phyloP scores from a whole-genome alignment of 2,797 vertebrate genomes.

The Lagorchestes hirsutus region DNA sequence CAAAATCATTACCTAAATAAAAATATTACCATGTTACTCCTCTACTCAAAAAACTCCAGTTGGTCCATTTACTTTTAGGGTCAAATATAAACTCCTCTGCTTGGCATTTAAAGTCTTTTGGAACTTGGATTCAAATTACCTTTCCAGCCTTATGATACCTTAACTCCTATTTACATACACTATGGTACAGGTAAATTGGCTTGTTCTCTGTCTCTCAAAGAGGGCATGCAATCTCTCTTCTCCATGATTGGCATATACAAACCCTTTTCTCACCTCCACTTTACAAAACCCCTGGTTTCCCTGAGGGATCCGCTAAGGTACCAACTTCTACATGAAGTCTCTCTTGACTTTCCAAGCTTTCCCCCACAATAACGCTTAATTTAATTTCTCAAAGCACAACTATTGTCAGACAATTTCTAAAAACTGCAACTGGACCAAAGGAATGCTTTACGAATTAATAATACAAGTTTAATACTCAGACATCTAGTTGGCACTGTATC shows the following conservation, averaged over 20 bases:
- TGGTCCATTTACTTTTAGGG: background rate
- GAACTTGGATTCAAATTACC: background rate
- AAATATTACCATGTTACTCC: background rate
- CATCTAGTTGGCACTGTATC: constrained; percentile 15
- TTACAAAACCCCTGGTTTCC: background rate
- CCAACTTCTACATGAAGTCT: background rate
- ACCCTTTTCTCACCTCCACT: background rate
- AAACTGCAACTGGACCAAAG: constrained; percentile 25
- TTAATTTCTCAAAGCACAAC: constrained; percentile 23
- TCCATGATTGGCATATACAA: background rate
- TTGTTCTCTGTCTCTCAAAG: background rate
- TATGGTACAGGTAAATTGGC: background rate
- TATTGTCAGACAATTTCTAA: constrained; percentile 15
- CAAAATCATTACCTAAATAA: background rate
- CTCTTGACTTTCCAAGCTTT: background rate
- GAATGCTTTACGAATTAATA: constrained; percentile 17
- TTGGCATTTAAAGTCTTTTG: background rate
- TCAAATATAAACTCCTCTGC: background rate
- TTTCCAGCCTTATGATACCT: background rate
- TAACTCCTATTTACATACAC: background rate
- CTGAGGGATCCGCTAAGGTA: background rate
- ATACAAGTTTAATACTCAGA: background rate
- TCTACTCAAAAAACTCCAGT: background rate
- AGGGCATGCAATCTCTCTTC: background rate
- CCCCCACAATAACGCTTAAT: background rate